These are phyloP conservation scores for Toxotes chatareus DNA, from an alignment of 2,113 vertebrate species.

Conservation along the genomic window DNA sequence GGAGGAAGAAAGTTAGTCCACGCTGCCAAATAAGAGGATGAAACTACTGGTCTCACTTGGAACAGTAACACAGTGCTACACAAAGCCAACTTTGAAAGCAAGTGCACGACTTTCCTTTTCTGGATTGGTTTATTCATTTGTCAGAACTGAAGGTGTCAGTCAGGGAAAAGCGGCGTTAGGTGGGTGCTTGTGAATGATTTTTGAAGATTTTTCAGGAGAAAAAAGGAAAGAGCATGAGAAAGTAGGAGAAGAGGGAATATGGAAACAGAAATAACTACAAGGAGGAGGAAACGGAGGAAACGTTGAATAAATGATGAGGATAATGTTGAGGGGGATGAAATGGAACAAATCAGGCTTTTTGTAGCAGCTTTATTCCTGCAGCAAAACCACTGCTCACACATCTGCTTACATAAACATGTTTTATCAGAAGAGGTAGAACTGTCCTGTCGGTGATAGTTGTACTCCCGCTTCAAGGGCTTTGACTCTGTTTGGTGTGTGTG, in stretches of 20 bases:
- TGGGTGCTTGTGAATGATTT: neutral
- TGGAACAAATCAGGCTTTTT: slow-evolving; percentile 44
- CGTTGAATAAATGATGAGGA: slow-evolving; percentile 41
- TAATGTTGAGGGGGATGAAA: slow-evolving; percentile 43
- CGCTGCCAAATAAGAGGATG: slow-evolving; percentile 41
- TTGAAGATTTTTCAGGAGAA: neutral
- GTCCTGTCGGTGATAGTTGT: slow-evolving; percentile 31
- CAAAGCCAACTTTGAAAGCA: neutral
- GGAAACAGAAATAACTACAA: slow-evolving; percentile 35
- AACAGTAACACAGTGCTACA: neutral
- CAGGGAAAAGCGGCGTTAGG: neutral
- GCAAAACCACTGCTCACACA: neutral
- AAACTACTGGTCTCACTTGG: slow-evolving; percentile 24
- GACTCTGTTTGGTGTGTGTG: slow-evolving; percentile 16
- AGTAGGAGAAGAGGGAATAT: neutral
- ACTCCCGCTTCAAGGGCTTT: slow-evolving; percentile 8
- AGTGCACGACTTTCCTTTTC: neutral
- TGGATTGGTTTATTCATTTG: slow-evolving; percentile 5
- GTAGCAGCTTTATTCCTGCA: neutral
- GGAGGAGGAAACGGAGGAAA: slow-evolving; percentile 17
- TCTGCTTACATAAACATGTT: slow-evolving; percentile 45
- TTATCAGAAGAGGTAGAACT: slow-evolving; percentile 30
- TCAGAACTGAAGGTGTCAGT: slow-evolving; percentile 22
- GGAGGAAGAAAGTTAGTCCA: slow-evolving; percentile 21
- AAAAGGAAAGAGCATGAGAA: neutral